These are phyloP conservation scores for Matsumyia berberina DNA, from an alignment of 2,888 invertebrate genomes.

Conservation along the genomic window DNA sequence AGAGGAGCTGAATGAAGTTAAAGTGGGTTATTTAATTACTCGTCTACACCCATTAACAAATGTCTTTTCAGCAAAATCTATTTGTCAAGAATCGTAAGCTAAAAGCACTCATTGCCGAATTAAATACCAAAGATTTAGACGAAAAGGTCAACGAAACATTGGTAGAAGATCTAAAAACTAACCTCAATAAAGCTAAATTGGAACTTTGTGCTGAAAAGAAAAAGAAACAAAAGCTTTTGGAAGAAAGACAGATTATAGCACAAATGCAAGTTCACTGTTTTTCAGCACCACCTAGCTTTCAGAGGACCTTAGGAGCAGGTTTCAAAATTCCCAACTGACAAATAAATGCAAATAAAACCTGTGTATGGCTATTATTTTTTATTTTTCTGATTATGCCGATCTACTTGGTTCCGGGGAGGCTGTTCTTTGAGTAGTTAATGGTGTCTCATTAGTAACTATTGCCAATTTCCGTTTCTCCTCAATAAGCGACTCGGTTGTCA, in stretches of 20 bases:
- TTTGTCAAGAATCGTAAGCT: constrained; percentile 82
- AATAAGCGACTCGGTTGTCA: constrained; percentile 71
- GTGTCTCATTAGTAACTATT: neutral
- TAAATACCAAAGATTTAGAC: constrained; percentile 81
- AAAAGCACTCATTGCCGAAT: constrained; percentile 82
- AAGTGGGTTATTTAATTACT: constrained; percentile 77
- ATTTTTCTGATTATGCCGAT: neutral
- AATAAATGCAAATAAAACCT: constrained; percentile 5
- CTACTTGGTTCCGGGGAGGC: neutral
- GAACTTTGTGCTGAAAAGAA: constrained; percentile 82
- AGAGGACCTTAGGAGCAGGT: constrained; percentile 81
- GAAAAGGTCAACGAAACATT: constrained; percentile 80
- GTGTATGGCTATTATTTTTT: neutral
- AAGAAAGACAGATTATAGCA: constrained; percentile 82
- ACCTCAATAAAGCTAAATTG: constrained; percentile 80
- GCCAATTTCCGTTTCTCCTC: constrained; percentile 49
- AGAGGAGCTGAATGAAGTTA: constrained; percentile 82
- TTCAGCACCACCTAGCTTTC: constrained; percentile 82
- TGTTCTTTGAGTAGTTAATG: constrained; percentile 3
- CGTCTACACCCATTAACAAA: neutral
- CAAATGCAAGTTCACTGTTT: constrained; percentile 83
- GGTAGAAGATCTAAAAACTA: constrained; percentile 80
- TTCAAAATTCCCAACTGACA: constrained; percentile 79
- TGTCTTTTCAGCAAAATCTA: constrained; percentile 79
- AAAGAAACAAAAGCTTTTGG: constrained; percentile 81